Base-by-base conservation (phyloP, 2,113 vertebrate genomes). In the Vombatus ursinus region DNA sequence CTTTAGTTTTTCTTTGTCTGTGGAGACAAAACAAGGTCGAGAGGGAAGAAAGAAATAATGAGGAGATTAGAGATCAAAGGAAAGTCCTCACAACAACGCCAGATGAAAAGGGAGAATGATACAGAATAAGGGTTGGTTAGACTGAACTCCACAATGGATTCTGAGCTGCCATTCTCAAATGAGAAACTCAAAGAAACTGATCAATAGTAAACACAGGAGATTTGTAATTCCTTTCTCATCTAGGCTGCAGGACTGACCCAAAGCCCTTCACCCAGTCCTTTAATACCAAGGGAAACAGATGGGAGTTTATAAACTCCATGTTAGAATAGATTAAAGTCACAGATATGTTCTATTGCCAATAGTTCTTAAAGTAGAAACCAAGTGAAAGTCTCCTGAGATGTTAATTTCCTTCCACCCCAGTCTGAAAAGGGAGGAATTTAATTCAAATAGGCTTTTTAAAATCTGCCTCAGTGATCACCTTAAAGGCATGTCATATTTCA, bases 1-100 rank as follows among this genome's bases (percentile, higher is more conserved):
- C 97, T 96, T 97, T 98, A 11, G 28, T 96, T 97, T 93, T 98
- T 89, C 96, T 52, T 96, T 97, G 91, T 90, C 98, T 98, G 97
- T 0, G 28, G 92, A 95, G 94, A 96, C 50, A 96, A 97, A 95
- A 93, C 22, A 96, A 94, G 91, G 61, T 25, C n/a, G 23, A 89
- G 28, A 68, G 22, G 28, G 24, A 44, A 96, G 89, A 47, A 96
- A 96, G 49, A 68, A 24, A 44, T 91, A 23, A 90, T 54, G 31
- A 97, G 50, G 89, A 93, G 25, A 2, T 12, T 93, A 22, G n/a
- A 94, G 91, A 93, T 25, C 26, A 47, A 90, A 91, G 52, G 16
- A 53, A 93, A 96, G 11, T 51, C 68, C n/a, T 84, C 37, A 22
- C 5, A 22, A 44, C 68, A 44, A 84, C 37, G 7, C n/a, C 7